Evolutionary conservation across 2,888 invertebrate species (phyloP).

Genomic region (Adelphocoris suturalis): DNA sequence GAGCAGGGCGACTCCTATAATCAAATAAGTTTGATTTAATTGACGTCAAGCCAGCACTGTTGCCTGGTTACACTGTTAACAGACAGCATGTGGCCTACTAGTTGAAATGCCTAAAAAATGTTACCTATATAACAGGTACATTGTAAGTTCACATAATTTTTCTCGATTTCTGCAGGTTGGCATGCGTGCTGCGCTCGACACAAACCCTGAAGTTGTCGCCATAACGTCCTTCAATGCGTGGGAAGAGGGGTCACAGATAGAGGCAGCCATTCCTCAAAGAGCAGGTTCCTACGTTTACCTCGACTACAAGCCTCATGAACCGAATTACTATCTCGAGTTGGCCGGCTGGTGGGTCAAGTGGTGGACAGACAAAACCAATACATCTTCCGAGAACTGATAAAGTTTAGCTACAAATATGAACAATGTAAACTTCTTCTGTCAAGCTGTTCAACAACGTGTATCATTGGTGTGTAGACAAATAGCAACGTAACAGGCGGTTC

Average conservation of each 20-base stretch:
- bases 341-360: constrained; percentile 82
- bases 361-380: constrained; percentile 56
- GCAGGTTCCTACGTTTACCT: constrained; percentile 79
- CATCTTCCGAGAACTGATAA: background rate
- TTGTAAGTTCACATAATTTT: too few relatives aligned
- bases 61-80: too few relatives aligned
- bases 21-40: too few relatives aligned
- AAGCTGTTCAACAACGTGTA: too few relatives aligned
- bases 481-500: too few relatives aligned
- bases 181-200: constrained; percentile 62
- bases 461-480: too few relatives aligned
- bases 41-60: too few relatives aligned
- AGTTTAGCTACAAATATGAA: background rate
- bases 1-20: too few relatives aligned
- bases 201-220: constrained; percentile 81
- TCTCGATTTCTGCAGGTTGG: constrained; percentile 44
- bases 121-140: too few relatives aligned
- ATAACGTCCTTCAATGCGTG: constrained; percentile 88
- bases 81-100: too few relatives aligned
- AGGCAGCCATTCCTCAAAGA: constrained; percentile 81
- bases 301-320: constrained; percentile 83
- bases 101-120: too few relatives aligned
- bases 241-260: constrained; percentile 88
- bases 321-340: constrained; percentile 83
- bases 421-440: too few relatives aligned